These are phyloP conservation scores for Lithobates sylvaticus DNA, from an alignment of 2,797 vertebrate species.

Conservation along the genomic window DNA sequence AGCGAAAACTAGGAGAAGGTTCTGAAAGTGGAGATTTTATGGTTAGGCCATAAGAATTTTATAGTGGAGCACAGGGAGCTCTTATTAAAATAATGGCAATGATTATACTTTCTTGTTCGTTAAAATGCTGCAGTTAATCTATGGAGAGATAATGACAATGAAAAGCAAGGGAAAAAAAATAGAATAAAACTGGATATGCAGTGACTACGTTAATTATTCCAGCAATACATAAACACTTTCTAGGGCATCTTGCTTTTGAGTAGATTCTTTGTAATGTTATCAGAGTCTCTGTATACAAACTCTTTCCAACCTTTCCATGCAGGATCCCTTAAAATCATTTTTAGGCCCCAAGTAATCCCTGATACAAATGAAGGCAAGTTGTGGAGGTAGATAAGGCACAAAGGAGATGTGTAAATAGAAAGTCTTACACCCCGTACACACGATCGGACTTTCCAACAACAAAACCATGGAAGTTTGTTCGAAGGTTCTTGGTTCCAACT, in stretches of 20 bases:
- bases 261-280: neutral
- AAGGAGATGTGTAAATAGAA: no score
- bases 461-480: no score
- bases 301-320: neutral
- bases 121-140: constrained; percentile 28
- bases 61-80: constrained; percentile 25
- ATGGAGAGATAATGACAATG: constrained; percentile 3
- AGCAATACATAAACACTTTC: neutral
- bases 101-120: constrained; percentile 35
- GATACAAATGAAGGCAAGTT: no score
- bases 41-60: constrained; percentile 37
- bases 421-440: no score
- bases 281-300: neutral
- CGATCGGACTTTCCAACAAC: no score
- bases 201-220: neutral
- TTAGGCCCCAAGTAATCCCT: no score
- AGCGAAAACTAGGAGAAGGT: neutral
- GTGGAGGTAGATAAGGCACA: no score
- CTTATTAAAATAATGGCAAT: constrained; percentile 49
- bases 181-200: neutral
- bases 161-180: neutral
- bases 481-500: no score
- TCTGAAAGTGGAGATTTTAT: constrained; percentile 1
- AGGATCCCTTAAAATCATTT: no score
- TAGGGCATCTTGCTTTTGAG: neutral